These are phyloP conservation scores for Akabosia matsudoensis DNA, from an alignment of 1,140 invertebrate species.

Conservation along the genomic window DNA sequence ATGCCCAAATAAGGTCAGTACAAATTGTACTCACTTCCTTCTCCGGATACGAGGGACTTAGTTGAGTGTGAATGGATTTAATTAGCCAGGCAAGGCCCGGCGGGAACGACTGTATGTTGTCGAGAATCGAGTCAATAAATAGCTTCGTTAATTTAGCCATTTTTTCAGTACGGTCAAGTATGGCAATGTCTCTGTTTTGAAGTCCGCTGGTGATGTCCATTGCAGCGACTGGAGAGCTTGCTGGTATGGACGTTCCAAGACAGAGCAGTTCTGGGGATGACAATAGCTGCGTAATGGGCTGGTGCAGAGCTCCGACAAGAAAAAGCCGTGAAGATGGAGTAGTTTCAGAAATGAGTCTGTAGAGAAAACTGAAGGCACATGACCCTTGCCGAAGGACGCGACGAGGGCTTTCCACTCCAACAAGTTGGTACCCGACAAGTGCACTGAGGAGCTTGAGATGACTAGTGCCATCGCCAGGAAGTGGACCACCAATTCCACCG, in stretches of 20 bases:
- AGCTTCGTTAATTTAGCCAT: slow-evolving; percentile 73
- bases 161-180: slow-evolving; percentile 70
- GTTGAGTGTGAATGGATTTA: slow-evolving; percentile 57
- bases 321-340: slow-evolving; percentile 87
- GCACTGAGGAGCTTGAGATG: slow-evolving; percentile 45
- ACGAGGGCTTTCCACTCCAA: slow-evolving; percentile 44
- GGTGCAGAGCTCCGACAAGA: slow-evolving; percentile 83
- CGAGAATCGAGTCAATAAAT: slow-evolving; percentile 79
- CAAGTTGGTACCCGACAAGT: slow-evolving; percentile 48
- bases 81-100: slow-evolving; percentile 63
- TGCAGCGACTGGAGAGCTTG: slow-evolving; percentile 27
- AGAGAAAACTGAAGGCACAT: slow-evolving; percentile 84
- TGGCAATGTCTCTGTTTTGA: slow-evolving; percentile 68
- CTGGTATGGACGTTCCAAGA: slow-evolving; percentile 30
- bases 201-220: slow-evolving; percentile 88
- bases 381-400: slow-evolving; percentile 76
- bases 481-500: slow-evolving; percentile 43
- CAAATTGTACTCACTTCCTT: slow-evolving; percentile 70
- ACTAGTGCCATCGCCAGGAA: slow-evolving; percentile 38
- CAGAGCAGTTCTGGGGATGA: slow-evolving; percentile 40
- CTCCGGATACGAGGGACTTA: slow-evolving; percentile 48
- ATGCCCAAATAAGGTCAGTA: slow-evolving; percentile 87
- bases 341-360: slow-evolving; percentile 84
- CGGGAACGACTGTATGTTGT: slow-evolving; percentile 89
- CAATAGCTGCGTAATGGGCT: slow-evolving; percentile 86